A percentile compares a stretch with the other conserved stretches of the same genome.
Conservation (phyloP, 2,888 invertebrate species). For the Oxyteleia sp. region DNA sequence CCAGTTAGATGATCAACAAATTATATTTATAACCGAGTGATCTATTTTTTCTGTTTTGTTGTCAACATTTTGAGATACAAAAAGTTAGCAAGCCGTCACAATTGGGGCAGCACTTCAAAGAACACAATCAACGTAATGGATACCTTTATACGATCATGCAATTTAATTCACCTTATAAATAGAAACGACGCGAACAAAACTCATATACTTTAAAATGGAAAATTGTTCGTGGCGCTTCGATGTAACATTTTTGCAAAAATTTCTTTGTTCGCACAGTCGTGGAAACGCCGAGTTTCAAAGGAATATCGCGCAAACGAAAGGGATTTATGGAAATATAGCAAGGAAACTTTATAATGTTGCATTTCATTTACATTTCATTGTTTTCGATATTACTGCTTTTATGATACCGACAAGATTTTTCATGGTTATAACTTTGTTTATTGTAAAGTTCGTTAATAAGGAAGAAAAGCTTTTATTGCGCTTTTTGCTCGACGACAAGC, state of each 20-base stretch:
- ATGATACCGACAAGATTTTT: slow-evolving; percentile 46
- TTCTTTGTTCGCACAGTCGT: slow-evolving; percentile 35
- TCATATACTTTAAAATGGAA: slow-evolving; percentile 19
- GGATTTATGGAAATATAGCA: slow-evolving; percentile 70
- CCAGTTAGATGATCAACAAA: no score
- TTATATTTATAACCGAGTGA: no score
- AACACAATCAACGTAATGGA: slow-evolving; percentile 29
- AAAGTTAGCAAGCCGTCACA: no score
- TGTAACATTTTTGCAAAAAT: slow-evolving; percentile 44
- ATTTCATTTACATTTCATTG: slow-evolving; percentile 66
- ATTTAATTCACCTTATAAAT: slow-evolving; percentile 46
- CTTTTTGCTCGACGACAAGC: no score
- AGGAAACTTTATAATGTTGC: slow-evolving; percentile 62
- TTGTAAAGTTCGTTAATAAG: no score
- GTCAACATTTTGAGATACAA: slow-evolving; percentile 4
- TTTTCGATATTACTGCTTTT: slow-evolving; percentile 57
- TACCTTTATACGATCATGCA: slow-evolving; percentile 8
- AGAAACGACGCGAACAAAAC: slow-evolving; percentile 37
- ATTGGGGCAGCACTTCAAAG: background rate
- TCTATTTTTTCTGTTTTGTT: no score
- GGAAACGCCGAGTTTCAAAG: slow-evolving; percentile 33
- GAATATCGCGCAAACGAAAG: slow-evolving; percentile 49
- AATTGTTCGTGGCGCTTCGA: slow-evolving; percentile 18
- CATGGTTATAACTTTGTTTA: slow-evolving; percentile 44
- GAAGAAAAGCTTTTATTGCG: no score